Percentiles rank a stretch among this genome's conserved stretches.
Conservation (phyloP, 35 echinoderm and acorn worm genomes). For the Heliocidaris erythrogramma region DNA sequence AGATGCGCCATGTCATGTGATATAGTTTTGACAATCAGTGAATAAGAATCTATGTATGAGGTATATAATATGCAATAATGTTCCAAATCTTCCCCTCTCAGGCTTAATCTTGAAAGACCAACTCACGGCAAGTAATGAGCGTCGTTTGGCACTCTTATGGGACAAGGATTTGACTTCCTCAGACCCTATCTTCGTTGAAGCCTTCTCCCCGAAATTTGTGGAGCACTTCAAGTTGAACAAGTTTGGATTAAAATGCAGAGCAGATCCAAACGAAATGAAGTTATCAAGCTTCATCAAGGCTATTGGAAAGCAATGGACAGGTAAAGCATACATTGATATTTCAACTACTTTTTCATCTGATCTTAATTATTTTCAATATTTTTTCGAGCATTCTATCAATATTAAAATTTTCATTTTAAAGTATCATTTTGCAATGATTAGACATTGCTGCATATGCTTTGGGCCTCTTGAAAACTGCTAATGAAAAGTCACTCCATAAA, state of each 20-base stretch:
- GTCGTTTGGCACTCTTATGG: slow-evolving; percentile 1
- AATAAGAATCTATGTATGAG: no score
- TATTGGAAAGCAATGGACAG: neutral
- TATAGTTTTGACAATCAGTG: no score
- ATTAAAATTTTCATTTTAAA: no score
- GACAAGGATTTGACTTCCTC: neutral
- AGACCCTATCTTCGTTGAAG: neutral
- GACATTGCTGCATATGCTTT: no score
- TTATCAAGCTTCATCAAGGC: neutral
- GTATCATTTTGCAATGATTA: no score
- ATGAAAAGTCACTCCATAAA: no score
- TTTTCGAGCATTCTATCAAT: no score
- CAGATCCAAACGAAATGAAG: neutral
- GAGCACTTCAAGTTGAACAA: neutral
- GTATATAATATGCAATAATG: no score
- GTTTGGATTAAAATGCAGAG: neutral
- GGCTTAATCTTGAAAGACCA: neutral
- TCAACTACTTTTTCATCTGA: neutral
- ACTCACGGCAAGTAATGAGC: neutral
- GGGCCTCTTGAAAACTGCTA: no score
- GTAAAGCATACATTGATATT: neutral
- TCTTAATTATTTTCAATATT: neutral
- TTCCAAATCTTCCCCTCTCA: neutral
- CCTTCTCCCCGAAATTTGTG: neutral
- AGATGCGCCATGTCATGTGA: no score